Evolutionary conservation across 53 echinoderm and acorn worm species (phyloP), one percentile per base, ranked within the genome.

Genomic region (Paelopatides confundens): DNA sequence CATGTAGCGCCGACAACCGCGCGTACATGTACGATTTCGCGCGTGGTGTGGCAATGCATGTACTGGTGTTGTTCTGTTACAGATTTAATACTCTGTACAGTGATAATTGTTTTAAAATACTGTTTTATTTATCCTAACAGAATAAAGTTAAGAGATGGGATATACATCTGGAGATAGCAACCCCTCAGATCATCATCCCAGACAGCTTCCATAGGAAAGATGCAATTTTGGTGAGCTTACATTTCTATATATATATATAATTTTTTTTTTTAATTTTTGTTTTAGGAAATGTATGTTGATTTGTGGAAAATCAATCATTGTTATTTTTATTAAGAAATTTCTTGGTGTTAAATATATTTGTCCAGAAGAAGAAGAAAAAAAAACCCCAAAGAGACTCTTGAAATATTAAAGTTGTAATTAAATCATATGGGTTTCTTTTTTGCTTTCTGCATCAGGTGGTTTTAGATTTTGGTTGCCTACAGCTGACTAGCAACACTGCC

Each of bases 131-230:
- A 0, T 43, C 43, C 43, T 43, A 7, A 43, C 77, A 98, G 98
- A 74, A 87, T 63, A 88, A 94, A 62, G 90, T 92, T 2, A 95
- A 92, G 62, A 94, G 98, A 50, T 98, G 98, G 98, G 98, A 95
- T 62, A 39, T 98, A 3, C 95, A 95, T 35, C 89, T 93, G 3
- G 98, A 98, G 27, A 95, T 98, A 71, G 93, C 98, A 37, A 95
- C 98, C 33, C 97, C 98, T 35, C 98, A 95, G 40, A 98, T 98
- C 54, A 98, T 98, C 31, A 92, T 98, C 26, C 98, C 98, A 27
- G 98, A 98, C 62, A 98, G 91, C 82, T 98, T 98, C 91, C 95
- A 89, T 81, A 91, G 93, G 33, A 95, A 94, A 86, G 98, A 98
- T 78, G 94, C 98, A 3, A 98, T 89, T 23, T 38, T 98, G 93